phyloP scores from a whole-genome alignment of 2,888 invertebrate genomes.

The Drosophila sordidapex region DNA sequence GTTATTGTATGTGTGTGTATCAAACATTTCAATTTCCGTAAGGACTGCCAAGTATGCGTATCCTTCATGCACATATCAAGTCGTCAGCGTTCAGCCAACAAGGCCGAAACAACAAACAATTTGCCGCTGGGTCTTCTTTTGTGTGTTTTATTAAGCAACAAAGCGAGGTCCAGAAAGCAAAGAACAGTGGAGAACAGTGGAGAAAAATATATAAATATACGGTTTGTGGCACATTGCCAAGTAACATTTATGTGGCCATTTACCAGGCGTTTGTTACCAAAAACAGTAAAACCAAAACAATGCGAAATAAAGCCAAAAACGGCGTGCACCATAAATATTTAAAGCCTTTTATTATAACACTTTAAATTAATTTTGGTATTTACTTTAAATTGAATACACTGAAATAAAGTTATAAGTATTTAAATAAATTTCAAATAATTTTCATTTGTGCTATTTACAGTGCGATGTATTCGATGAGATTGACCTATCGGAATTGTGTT shows the following conservation, averaged over 20 bases:
- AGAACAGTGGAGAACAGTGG: conserved; percentile 2
- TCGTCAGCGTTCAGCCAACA: conserved; percentile 29
- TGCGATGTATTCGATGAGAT: conserved; percentile 95
- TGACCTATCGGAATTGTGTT: conserved; percentile 93
- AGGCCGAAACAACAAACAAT: conserved; percentile 52
- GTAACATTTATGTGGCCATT: conserved; percentile 31
- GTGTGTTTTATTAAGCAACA: conserved; percentile 57
- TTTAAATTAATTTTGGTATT: background rate
- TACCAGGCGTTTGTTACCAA: conserved; percentile 19
- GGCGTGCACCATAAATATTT: background rate
- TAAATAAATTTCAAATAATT: background rate
- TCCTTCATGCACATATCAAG: conserved; percentile 30
- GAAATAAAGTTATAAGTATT: too few species aligned
- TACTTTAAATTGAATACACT: background rate
- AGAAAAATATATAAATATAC: conserved; percentile 10
- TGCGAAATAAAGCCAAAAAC: conserved; percentile 1
- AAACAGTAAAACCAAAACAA: conserved; percentile 17
- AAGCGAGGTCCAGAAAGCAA: conserved; percentile 42
- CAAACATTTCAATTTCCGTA: conserved; percentile 76
- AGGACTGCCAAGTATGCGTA: conserved; percentile 47
- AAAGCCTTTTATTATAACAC: background rate
- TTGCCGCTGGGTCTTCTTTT: conserved; percentile 62
- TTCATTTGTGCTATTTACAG: conserved; percentile 85
- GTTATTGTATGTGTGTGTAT: conserved; percentile 18
- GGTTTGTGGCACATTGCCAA: conserved; percentile 52